These are phyloP conservation scores for Aurelia aurita DNA, from an alignment of 30 jellyfish, hydroid and myxozoan species.

Conservation along the genomic window DNA sequence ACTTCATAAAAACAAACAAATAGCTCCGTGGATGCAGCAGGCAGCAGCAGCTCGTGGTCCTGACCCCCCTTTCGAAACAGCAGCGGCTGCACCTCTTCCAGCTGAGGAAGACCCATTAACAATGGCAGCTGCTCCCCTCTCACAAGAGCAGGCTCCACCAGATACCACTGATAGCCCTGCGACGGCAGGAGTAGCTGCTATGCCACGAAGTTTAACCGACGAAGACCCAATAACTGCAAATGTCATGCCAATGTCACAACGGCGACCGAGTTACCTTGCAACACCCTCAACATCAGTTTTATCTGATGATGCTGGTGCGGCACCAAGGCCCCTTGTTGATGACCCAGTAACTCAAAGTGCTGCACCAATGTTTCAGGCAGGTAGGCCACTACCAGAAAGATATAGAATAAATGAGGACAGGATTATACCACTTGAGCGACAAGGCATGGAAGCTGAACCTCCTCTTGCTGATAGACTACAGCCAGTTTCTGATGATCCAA, in stretches of 20 bases:
- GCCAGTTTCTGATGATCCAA: constrained; percentile 14
- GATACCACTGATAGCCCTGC: constrained; percentile 32
- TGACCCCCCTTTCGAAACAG: neutral
- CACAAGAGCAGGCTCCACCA: constrained; percentile 39
- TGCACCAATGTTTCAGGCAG: constrained; percentile 54
- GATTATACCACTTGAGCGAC: constrained; percentile 6
- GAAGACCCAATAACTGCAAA: constrained; percentile 38
- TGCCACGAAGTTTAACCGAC: neutral
- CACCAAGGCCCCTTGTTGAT: constrained; percentile 5
- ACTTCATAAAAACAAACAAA: constrained; percentile 4
- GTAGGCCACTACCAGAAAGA: constrained; percentile 24
- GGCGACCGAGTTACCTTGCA: constrained; percentile 42
- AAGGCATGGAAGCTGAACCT: constrained; percentile 24
- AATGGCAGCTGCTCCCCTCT: constrained; percentile 27
- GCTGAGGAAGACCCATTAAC: constrained; percentile 41
- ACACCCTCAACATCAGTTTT: constrained; percentile 36
- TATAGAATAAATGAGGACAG: neutral
- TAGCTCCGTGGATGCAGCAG: constrained; percentile 42
- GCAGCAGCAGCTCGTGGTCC: constrained; percentile 2
- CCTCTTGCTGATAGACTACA: neutral
- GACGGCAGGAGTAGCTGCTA: constrained; percentile 24
- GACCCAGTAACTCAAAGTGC: constrained; percentile 23
- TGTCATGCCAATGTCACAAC: constrained; percentile 12
- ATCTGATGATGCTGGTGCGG: neutral
- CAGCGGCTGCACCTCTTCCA: constrained; percentile 25